A percentile compares a stretch with the other conserved stretches of the same genome.
phyloP scores from a whole-genome alignment of 2,113 vertebrate species.

The Leucoraja erinaceus region DNA sequence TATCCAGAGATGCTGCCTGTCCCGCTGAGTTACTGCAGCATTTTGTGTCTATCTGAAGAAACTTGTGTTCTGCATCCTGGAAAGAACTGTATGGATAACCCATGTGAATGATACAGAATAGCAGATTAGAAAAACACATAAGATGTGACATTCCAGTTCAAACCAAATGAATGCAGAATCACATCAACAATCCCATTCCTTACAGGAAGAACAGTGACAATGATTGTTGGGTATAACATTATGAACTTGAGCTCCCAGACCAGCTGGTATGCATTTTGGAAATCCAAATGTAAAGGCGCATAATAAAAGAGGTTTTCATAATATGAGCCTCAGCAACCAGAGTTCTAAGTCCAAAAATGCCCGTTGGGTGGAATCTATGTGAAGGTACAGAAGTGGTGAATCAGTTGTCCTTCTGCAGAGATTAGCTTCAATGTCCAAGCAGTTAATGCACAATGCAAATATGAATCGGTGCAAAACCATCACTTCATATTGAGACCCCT shows the following conservation, averaged over 20 bases:
- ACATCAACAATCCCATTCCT: background rate
- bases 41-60: background rate
- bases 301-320: background rate
- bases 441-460: background rate
- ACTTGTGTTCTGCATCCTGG: background rate
- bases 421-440: background rate
- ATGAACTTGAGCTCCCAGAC: background rate
- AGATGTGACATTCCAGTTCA: background rate
- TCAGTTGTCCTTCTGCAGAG: background rate
- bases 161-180: background rate
- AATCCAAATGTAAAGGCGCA: background rate
- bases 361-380: background rate
- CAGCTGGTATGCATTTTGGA: background rate
- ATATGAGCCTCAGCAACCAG: background rate
- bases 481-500: background rate
- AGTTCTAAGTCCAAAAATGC: background rate
- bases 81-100: background rate
- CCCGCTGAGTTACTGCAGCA: no score
- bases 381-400: background rate
- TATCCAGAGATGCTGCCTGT: no score
- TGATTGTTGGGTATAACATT: background rate
- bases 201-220: background rate
- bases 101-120: background rate
- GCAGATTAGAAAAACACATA: background rate
- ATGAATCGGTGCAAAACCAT: background rate